A percentile compares a stretch with the other conserved stretches of the same genome.
These are phyloP conservation scores for Drepana arcuata DNA, from an alignment of 1,140 invertebrate genomes.

Conservation along the genomic window DNA sequence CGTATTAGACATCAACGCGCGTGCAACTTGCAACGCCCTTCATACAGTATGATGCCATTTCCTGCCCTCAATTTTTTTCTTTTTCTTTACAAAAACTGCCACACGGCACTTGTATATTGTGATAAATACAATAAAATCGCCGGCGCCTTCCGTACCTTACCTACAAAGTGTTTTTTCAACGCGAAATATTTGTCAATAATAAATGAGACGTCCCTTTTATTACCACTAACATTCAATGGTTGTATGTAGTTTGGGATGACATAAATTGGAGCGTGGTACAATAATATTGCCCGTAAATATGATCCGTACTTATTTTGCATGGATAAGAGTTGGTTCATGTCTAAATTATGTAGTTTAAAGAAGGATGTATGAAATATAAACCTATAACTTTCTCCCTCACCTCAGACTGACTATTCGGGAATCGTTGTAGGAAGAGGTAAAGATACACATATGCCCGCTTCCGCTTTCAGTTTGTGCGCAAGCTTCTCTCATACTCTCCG, in stretches of 20 bases:
- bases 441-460: too few species aligned
- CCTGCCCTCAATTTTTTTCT: conserved; percentile 41
- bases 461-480: too few species aligned
- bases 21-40: conserved; percentile 1
- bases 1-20: conserved; percentile 56
- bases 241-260: conserved; percentile 38
- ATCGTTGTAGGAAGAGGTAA: too few species aligned
- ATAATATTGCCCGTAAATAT: too few species aligned
- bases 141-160: conserved; percentile 58
- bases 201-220: conserved; percentile 69
- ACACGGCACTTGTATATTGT: conserved; percentile 22
- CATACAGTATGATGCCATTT: conserved; percentile 27
- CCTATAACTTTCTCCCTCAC: too few species aligned
- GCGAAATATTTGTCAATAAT: conserved; percentile 70
- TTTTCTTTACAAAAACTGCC: conserved; percentile 12
- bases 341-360: too few species aligned
- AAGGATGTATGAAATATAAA: too few species aligned
- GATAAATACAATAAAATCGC: conserved; percentile 48
- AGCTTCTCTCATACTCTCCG: too few species aligned
- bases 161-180: conserved; percentile 39
- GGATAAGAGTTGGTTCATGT: too few species aligned
- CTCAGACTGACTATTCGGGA: too few species aligned
- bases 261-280: conserved; percentile 26
- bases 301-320: too few species aligned
- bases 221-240: conserved; percentile 45